A percentile compares a stretch with the other conserved stretches of the same genome.
phyloP scores from a whole-genome alignment of 1,140 invertebrate genomes.

The Rhagoletis zephyria region DNA sequence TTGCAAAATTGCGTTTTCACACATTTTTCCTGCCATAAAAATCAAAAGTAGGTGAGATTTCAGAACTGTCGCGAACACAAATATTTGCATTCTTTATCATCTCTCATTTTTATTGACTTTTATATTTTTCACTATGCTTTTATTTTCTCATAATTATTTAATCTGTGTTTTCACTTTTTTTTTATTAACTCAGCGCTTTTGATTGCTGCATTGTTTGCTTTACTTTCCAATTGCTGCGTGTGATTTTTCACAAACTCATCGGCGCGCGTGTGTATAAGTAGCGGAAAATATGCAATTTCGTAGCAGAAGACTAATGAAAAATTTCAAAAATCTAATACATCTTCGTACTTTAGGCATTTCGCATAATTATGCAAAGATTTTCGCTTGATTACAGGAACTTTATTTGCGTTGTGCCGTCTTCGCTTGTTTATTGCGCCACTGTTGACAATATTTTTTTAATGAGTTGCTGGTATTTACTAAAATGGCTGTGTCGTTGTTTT shows the following conservation, averaged over 20 bases:
- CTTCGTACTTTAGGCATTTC: background rate
- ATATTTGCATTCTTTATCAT: background rate
- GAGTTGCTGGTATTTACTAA: background rate
- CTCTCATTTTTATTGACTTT: background rate
- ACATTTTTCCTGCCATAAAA: too few species aligned
- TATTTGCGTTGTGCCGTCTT: background rate
- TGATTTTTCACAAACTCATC: slow-evolving; percentile 31
- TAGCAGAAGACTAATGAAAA: background rate
- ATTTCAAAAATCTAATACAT: slow-evolving; percentile 7
- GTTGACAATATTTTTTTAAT: slow-evolving; percentile 37
- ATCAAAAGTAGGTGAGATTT: background rate
- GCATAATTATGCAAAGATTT: slow-evolving; percentile 5
- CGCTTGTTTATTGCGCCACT: background rate
- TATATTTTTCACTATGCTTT: background rate
- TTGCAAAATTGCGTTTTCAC: too few species aligned
- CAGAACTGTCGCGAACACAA: background rate
- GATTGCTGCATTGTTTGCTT: slow-evolving; percentile 14
- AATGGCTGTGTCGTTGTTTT: background rate
- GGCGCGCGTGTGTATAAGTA: background rate
- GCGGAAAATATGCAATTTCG: background rate
- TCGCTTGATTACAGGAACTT: background rate
- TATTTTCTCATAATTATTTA: slow-evolving; percentile 10
- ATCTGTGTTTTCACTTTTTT: slow-evolving; percentile 20
- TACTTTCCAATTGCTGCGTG: slow-evolving; percentile 16
- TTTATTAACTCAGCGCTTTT: background rate